These are phyloP conservation scores for Tachycineta bicolor DNA, from an alignment of 2,113 vertebrate genomes.

Conservation along the genomic window DNA sequence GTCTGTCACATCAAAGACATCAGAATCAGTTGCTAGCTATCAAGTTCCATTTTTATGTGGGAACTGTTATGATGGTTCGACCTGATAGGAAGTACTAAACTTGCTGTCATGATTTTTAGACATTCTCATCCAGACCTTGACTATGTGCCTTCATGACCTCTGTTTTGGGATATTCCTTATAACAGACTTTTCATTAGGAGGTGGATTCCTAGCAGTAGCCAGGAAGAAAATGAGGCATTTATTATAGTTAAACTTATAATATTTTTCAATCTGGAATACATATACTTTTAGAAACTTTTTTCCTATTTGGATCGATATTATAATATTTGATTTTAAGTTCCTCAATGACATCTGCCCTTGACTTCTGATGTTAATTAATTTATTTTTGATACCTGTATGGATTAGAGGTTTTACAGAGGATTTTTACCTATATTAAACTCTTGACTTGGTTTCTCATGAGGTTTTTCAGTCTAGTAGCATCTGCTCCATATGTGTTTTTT, in stretches of 20 bases:
- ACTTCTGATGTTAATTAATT: not conserved
- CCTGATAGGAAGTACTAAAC: not conserved
- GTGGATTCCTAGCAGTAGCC: not conserved
- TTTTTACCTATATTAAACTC: not conserved
- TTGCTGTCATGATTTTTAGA: not conserved
- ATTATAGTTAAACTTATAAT: not conserved
- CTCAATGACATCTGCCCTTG: not conserved
- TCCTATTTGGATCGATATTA: not conserved
- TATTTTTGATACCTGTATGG: not conserved
- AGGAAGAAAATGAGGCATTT: not conserved
- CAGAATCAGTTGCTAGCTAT: not conserved
- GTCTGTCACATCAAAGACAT: not conserved
- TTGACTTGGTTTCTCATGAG: not conserved
- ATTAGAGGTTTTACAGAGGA: not conserved
- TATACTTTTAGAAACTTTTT: not conserved
- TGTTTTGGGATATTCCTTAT: not conserved
- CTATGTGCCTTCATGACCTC: not conserved
- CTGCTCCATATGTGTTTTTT: slow-evolving; percentile 14
- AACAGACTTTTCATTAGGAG: not conserved
- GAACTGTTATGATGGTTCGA: not conserved
- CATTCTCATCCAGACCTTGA: not conserved
- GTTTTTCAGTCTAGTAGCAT: not conserved
- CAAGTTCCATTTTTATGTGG: not conserved
- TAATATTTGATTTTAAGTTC: not conserved
- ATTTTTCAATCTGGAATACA: not conserved